Percentiles rank a stretch among this genome's conserved stretches.
Conservation (phyloP, 1,140 invertebrate genomes). For the Mizuhopecten yessoensis region DNA sequence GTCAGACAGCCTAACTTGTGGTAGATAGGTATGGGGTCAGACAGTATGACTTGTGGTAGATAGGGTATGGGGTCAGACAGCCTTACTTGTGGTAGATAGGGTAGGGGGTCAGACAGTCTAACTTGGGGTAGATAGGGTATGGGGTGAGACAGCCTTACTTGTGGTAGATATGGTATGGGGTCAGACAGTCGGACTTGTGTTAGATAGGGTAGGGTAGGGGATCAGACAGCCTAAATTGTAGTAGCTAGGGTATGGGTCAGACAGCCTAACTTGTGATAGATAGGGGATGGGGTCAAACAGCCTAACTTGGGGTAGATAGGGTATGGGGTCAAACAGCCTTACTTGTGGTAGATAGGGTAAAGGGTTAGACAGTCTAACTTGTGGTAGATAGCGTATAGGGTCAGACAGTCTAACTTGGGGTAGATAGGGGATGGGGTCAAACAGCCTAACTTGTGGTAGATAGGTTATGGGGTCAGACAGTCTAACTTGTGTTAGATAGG, state of each 20-base stretch:
- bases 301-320: background rate
- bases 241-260: background rate
- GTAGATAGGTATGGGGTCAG: background rate
- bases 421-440: too few species aligned
- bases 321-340: background rate
- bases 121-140: background rate
- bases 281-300: background rate
- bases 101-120: background rate
- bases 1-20: too few species aligned
- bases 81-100: background rate
- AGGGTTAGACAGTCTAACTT: background rate
- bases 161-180: background rate
- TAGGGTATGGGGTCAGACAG: background rate
- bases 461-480: background rate
- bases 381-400: background rate
- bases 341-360: background rate
- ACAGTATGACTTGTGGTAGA: background rate
- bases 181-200: background rate
- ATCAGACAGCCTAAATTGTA: background rate
- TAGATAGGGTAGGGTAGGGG: background rate
- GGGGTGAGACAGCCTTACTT: background rate
- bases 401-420: background rate
- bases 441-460: background rate
- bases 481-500: background rate
- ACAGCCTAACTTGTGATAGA: background rate